A percentile compares a stretch with the other conserved stretches of the same genome.
These are phyloP conservation scores for Crotophaga sulcirostris DNA, from an alignment of 2,113 vertebrate genomes.

Conservation along the genomic window DNA sequence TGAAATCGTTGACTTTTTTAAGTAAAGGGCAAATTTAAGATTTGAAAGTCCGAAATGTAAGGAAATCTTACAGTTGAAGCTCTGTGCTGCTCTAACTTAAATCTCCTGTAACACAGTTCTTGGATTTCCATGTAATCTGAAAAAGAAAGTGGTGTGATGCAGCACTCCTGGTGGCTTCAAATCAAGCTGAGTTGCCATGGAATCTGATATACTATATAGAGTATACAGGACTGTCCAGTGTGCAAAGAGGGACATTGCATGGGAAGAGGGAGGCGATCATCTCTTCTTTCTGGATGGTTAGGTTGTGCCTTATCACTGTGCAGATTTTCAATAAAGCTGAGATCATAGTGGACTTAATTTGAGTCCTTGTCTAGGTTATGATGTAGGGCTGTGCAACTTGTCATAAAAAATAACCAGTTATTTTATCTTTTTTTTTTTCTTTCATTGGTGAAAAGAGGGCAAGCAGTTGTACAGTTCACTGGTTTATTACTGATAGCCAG, in stretches of 20 bases:
- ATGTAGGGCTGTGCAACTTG: neutral
- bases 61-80: constrained; percentile 52
- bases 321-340: neutral
- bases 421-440: accelerated
- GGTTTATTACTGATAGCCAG: neutral
- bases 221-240: neutral
- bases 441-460: neutral
- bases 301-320: neutral
- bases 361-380: neutral
- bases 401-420: neutral
- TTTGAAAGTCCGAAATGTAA: constrained; percentile 80
- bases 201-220: neutral
- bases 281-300: neutral
- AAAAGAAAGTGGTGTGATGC: constrained; percentile 30
- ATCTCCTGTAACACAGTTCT: constrained; percentile 24
- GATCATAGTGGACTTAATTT: neutral
- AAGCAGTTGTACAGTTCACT: neutral
- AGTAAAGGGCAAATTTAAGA: constrained; percentile 86
- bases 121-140: constrained; percentile 34
- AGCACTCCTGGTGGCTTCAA: constrained; percentile 17
- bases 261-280: neutral
- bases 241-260: neutral
- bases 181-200: neutral
- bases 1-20: constrained; percentile 87
- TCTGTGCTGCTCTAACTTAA: constrained; percentile 44